Percentiles rank a stretch among this genome's conserved stretches.
These are phyloP conservation scores for Charadrius vociferus DNA, from an alignment of 2,113 vertebrate genomes.

Conservation along the genomic window DNA sequence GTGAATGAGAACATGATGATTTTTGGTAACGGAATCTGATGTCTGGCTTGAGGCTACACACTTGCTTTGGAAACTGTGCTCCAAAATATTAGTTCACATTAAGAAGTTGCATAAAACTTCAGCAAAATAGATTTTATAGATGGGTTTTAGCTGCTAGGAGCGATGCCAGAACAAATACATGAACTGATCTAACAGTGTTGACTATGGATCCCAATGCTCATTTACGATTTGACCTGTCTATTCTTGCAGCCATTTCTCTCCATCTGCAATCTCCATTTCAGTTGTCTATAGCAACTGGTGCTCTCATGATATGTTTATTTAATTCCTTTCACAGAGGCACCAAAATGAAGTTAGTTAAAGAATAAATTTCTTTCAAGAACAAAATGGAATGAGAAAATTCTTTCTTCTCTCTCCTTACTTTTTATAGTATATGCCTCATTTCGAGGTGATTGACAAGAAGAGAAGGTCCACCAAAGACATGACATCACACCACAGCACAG, in stretches of 20 bases:
- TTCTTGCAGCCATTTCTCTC: neutral
- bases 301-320: neutral
- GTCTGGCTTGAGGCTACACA: neutral
- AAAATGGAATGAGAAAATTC: neutral
- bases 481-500: neutral
- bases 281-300: neutral
- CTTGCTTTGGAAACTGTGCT: neutral
- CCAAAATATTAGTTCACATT: neutral
- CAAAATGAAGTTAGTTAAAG: neutral
- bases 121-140: neutral
- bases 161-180: neutral
- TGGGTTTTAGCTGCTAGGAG: neutral
- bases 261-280: neutral
- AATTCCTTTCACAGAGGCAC: neutral
- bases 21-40: neutral
- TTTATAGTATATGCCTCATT: neutral
- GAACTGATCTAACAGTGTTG: neutral
- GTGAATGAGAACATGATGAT: neutral
- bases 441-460: neutral
- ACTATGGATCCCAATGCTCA: neutral
- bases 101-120: neutral
- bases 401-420: neutral
- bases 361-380: neutral
- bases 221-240: neutral
- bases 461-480: neutral